Evolutionary conservation across 1,140 invertebrate species (phyloP), one percentile per base, ranked within the genome.

Genomic region (Drosophila kepulauana): DNA sequence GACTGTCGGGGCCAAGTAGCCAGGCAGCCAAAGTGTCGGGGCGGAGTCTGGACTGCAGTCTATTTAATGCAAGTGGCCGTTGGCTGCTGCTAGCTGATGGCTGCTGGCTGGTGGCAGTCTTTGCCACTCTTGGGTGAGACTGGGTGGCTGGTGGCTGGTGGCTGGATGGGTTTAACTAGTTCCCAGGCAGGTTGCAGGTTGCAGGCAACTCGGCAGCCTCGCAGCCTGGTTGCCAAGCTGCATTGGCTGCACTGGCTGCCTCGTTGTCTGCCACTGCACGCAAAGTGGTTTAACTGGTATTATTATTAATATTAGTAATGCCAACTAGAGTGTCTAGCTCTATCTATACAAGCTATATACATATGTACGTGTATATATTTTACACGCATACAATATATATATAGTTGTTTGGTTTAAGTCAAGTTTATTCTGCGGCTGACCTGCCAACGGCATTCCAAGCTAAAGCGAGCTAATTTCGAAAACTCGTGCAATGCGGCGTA

Each of bases 261-360:
- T 76, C 68, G 62, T 48, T 77, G 81, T 84, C 81, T 84, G 81
- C 81, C 81, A 51, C 30, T 85, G 81, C 81, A 75, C 68, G 73
- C 81, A 84, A 84, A 84, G 81, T 84, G 81, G 81, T 85, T 77
- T 77, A 84, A 84, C 81, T 84, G 81, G 81, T 84, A 76, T 85
- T 85, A 80, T 75, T 80, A 85, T 77, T 76, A 84, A 80, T 84
- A 84, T 84, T 77, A 85, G 73, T 81, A 81, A 73, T 71, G 74
- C 78, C 67, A 73, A 54, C 67, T 77, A 69, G 43, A 69, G 49
- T 75, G 70, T 67, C 72, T 58, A 62, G 28, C 49, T 51, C 13
- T 35, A 16, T 11, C 20, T 25, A 49, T 33, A 45, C 58, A 33
- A 33, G 51, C 25, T 54, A 64, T 63, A 8, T 8, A 20, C 43